Conservation (phyloP, 1,140 invertebrate genomes). For the Zaprionus vittiger region DNA sequence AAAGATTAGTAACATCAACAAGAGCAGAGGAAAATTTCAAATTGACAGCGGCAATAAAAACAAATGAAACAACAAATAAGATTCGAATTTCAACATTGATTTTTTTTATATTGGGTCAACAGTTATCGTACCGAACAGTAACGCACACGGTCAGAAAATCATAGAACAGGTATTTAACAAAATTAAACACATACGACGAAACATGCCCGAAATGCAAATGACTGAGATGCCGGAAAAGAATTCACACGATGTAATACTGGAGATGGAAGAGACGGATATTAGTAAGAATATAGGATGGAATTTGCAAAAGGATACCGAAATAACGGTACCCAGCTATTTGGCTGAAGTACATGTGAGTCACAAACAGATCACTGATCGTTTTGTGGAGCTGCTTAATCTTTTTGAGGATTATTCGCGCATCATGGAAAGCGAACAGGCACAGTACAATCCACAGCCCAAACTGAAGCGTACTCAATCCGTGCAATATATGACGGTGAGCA, state of each 20-base stretch:
- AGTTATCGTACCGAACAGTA: constrained; percentile 6
- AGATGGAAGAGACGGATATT: constrained; percentile 10
- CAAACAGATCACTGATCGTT: constrained; percentile 55
- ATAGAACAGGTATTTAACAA: background rate
- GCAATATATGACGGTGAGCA: constrained; percentile 4
- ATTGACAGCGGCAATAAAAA: constrained; percentile 7
- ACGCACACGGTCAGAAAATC: background rate
- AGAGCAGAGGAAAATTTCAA: constrained; percentile 1
- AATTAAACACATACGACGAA: constrained; percentile 11
- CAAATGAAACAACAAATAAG: constrained; percentile 9
- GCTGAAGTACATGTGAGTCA: constrained; percentile 58
- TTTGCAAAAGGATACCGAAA: background rate
- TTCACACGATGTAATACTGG: background rate
- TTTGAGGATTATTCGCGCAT: constrained; percentile 58
- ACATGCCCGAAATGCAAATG: constrained; percentile 7
- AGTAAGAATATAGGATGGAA: constrained; percentile 46
- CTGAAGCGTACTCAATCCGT: constrained; percentile 51
- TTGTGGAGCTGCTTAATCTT: constrained; percentile 55
- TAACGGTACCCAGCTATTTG: constrained; percentile 28
- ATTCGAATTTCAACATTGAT: constrained; percentile 19
- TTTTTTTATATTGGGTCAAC: constrained; percentile 7
- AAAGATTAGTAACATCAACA: background rate
- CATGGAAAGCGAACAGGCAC: constrained; percentile 32
- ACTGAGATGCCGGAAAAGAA: constrained; percentile 3
- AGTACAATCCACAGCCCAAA: constrained; percentile 1